These are phyloP conservation scores for Allobates femoralis DNA, from an alignment of 2,797 vertebrate genomes.

Conservation along the genomic window DNA sequence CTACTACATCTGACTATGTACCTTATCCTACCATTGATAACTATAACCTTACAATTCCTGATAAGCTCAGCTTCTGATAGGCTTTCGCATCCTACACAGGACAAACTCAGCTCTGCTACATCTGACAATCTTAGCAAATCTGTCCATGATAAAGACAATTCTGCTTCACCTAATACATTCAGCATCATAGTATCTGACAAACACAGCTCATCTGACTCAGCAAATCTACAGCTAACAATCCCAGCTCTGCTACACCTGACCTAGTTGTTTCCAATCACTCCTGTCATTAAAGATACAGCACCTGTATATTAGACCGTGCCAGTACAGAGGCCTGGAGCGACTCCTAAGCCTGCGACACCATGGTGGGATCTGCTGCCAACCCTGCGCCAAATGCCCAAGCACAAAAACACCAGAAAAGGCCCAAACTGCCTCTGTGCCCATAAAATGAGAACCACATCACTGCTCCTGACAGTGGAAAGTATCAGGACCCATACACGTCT, in stretches of 20 bases:
- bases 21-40: too few relatives aligned
- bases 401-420: constrained; percentile 56
- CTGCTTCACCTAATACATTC: background rate
- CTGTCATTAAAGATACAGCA: background rate
- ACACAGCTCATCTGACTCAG: too few relatives aligned
- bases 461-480: constrained; percentile 71
- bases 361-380: background rate
- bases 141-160: background rate
- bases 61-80: background rate
- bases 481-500: constrained; percentile 67
- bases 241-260: background rate
- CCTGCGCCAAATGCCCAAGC: background rate
- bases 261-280: background rate
- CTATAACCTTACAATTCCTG: too few relatives aligned
- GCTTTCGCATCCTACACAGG: background rate
- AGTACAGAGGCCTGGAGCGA: background rate
- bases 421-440: constrained; percentile 63
- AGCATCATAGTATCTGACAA: background rate
- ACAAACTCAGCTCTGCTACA: too few relatives aligned
- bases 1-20: background rate
- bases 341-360: background rate
- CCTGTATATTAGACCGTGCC: background rate
- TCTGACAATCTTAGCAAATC: too few relatives aligned
- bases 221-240: background rate
- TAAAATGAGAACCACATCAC: constrained; percentile 71